Evolutionary conservation across 2,797 vertebrate genomes (phyloP).

Genomic region (Remorina albescens): DNA sequence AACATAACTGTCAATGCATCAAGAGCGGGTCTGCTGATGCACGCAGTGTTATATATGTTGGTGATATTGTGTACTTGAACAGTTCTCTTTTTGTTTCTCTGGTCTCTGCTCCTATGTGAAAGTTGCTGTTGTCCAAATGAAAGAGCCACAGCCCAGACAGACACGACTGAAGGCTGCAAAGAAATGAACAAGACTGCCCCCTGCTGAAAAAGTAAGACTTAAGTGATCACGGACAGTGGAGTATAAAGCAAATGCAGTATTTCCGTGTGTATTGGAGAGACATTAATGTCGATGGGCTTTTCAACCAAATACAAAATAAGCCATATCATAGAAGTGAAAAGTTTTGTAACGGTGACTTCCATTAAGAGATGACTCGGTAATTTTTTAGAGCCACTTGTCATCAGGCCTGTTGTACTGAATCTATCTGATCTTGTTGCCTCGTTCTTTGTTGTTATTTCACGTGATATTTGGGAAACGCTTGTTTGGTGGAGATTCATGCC

Average conservation of each 20-base stretch:
- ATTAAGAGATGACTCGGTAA: background rate
- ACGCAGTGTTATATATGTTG: background rate
- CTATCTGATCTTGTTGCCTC: background rate
- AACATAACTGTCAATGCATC: background rate
- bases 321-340: background rate
- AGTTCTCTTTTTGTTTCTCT: background rate
- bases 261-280: background rate
- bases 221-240: background rate
- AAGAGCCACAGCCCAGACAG: background rate
- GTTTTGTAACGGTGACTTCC: background rate
- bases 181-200: slow-evolving; percentile 38
- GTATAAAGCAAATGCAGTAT: too few relatives aligned
- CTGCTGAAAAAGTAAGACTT: slow-evolving; percentile 50
- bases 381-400: background rate
- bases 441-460: background rate
- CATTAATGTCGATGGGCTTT: slow-evolving; percentile 1
- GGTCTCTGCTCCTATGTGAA: background rate
- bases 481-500: too few relatives aligned
- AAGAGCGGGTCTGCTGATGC: background rate
- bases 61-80: background rate
- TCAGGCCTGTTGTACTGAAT: background rate
- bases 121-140: slow-evolving; percentile 31
- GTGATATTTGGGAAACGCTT: background rate
- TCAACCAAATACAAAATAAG: background rate
- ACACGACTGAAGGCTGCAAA: background rate